These are phyloP conservation scores for zebrafish (Danio rerio) DNA, from an alignment of 2,113 vertebrate genomes.

Conservation along the genomic window DNA sequence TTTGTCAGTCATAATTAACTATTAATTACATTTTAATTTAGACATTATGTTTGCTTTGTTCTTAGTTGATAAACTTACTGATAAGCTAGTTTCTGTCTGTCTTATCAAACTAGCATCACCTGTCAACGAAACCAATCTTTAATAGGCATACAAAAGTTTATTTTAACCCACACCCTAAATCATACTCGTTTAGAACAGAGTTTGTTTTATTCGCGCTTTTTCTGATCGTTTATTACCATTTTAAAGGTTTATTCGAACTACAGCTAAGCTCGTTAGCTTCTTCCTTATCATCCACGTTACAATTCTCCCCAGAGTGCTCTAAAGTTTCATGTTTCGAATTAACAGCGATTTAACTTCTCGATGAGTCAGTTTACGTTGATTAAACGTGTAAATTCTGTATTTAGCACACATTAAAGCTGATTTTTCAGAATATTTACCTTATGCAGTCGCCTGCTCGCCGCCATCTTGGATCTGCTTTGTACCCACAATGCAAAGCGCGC, in stretches of 20 bases:
- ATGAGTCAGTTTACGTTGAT: neutral
- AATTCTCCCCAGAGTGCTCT: constrained; percentile 2
- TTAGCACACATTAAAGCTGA: constrained; percentile 5
- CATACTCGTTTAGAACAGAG: neutral
- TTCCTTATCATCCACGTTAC: constrained; percentile 5
- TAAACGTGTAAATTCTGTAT: neutral
- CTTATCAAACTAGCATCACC: neutral
- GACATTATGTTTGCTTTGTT: neutral
- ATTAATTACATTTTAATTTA: neutral
- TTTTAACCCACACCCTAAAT: too few relatives aligned
- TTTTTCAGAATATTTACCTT: constrained; percentile 78
- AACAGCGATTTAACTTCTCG: neutral
- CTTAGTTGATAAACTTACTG: neutral
- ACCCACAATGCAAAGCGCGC: constrained; percentile 80
- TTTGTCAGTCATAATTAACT: neutral
- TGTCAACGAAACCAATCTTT: neutral
- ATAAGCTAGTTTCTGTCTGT: neutral
- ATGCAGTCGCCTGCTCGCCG: constrained; percentile 87
- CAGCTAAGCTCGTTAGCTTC: constrained; percentile 15
- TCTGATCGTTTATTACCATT: neutral
- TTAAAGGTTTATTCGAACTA: constrained; percentile 11
- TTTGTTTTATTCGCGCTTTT: neutral
- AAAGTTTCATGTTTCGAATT: neutral
- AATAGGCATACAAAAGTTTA: neutral
- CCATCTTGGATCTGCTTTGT: constrained; percentile 82